Conservation (phyloP, 2,113 vertebrate genomes). For the Ceyx melanurus region DNA sequence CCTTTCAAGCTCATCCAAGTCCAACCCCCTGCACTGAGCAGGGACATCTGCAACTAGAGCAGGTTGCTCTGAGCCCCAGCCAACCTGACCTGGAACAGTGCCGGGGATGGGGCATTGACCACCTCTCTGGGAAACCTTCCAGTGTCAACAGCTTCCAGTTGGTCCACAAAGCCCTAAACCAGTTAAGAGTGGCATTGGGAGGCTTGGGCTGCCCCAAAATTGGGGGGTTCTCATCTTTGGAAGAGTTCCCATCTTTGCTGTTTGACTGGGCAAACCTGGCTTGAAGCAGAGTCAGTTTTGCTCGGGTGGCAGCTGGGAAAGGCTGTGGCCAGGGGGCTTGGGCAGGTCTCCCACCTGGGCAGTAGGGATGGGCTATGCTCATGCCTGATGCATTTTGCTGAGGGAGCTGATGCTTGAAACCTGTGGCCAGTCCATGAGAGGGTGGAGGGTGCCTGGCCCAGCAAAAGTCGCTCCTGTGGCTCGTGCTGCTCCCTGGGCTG, state of each 20-base stretch:
- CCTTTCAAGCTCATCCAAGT: neutral
- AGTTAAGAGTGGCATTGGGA: neutral
- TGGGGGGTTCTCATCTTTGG: too few species aligned
- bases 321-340: neutral
- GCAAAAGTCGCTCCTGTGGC: accelerated
- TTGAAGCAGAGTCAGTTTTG: neutral
- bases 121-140: neutral
- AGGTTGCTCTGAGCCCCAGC: neutral
- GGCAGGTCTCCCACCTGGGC: neutral
- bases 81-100: neutral
- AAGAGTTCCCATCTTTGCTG: neutral
- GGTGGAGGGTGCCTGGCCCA: neutral
- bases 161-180: accelerated
- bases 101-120: neutral
- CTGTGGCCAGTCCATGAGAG: accelerated
- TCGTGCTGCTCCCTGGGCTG: neutral
- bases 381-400: neutral
- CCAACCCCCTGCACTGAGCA: neutral
- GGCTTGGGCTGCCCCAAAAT: neutral
- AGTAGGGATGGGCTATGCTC: neutral
- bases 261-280: neutral
- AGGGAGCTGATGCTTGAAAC: neutral
- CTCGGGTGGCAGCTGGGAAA: neutral
- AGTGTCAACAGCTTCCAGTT: neutral
- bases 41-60: neutral